Evolutionary conservation across 1,140 invertebrate genomes (phyloP).

Genomic region (Drosophila sp.): DNA sequence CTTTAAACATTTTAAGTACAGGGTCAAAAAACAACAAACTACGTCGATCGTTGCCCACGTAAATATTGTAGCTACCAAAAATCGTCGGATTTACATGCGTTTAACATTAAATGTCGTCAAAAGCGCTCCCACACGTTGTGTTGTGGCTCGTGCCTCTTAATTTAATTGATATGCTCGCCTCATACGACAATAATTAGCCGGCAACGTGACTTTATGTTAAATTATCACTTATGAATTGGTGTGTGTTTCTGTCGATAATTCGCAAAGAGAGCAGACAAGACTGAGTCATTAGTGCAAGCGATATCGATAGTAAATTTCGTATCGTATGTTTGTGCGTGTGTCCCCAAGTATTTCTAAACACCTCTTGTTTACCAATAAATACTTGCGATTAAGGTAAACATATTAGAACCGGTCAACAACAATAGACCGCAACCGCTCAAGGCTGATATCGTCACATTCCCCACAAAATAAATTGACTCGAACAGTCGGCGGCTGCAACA

Average conservation of each 20-base stretch:
- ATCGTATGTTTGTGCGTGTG: constrained; percentile 32
- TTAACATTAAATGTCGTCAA: constrained; percentile 54
- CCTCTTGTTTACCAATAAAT: constrained; percentile 72
- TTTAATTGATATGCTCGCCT: constrained; percentile 54
- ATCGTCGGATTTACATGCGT: constrained; percentile 58
- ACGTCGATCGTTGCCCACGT: constrained; percentile 25
- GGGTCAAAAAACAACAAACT: constrained; percentile 1
- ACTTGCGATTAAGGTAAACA: constrained; percentile 64
- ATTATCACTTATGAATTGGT: constrained; percentile 3
- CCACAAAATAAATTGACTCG: constrained; percentile 29
- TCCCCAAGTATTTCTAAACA: constrained; percentile 42
- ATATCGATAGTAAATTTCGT: constrained; percentile 35
- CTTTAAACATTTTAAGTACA: background rate
- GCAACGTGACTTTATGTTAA: constrained; percentile 73
- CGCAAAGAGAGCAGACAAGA: background rate
- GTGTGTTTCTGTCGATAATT: background rate
- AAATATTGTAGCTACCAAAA: constrained; percentile 13
- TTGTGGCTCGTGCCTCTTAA: constrained; percentile 44
- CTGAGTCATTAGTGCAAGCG: constrained; percentile 53
- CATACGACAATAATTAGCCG: constrained; percentile 65
- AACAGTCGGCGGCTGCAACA: constrained; percentile 55
- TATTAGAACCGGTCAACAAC: constrained; percentile 53
- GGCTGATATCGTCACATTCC: constrained; percentile 40
- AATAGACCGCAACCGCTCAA: constrained; percentile 50
- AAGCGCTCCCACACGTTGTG: constrained; percentile 55